A percentile compares a stretch with the other conserved stretches of the same genome.
These are phyloP conservation scores for Nomada ruficornis DNA, from an alignment of 2,888 invertebrate species.

Conservation along the genomic window DNA sequence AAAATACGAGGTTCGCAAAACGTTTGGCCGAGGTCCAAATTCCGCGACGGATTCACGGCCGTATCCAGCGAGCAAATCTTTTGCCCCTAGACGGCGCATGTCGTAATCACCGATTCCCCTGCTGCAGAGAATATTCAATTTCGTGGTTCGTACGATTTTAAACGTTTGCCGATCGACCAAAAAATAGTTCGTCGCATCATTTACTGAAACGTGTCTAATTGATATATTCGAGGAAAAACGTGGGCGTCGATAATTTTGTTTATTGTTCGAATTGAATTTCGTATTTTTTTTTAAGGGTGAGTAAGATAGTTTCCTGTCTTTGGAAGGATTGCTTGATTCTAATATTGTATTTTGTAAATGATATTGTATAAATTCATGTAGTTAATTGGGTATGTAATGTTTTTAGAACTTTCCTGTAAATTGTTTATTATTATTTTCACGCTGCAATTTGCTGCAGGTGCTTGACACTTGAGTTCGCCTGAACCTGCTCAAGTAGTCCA, in stretches of 20 bases:
- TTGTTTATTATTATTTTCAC: no score
- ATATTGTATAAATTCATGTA: no score
- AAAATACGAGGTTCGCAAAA: conserved; percentile 50
- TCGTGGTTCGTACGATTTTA: neutral
- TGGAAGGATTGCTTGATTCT: no score
- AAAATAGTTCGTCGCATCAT: neutral
- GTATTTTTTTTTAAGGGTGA: no score
- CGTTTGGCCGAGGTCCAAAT: conserved; percentile 56
- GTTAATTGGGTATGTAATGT: no score
- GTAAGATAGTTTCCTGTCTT: no score
- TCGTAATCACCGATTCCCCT: conserved; percentile 27
- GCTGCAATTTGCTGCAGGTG: no score
- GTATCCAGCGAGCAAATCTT: conserved; percentile 14
- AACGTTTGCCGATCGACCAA: neutral
- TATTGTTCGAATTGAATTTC: neutral
- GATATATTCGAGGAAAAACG: neutral
- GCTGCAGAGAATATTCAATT: conserved; percentile 31
- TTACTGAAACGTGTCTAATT: neutral
- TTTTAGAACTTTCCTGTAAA: no score
- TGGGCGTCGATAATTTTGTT: neutral
- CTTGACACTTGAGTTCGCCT: no score
- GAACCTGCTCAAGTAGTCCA: no score
- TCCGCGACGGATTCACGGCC: conserved; percentile 36
- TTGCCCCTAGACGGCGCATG: neutral
- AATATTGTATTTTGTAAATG: no score